phyloP scores from a whole-genome alignment of 2,888 invertebrate genomes.

The Tenthredo scrophulariae region DNA sequence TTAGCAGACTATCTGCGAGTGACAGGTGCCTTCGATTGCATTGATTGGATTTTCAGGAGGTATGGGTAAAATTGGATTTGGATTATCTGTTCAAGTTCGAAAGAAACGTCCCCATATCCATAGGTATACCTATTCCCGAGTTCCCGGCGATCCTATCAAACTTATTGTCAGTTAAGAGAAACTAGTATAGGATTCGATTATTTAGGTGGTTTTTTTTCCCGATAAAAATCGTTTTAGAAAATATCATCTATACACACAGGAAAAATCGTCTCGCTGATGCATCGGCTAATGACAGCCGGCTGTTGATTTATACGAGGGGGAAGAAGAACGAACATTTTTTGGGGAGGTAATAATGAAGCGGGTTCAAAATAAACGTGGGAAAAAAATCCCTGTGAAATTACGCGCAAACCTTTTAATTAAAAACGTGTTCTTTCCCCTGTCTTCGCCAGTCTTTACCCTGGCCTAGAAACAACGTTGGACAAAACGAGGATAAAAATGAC shows the following conservation, averaged over 20 bases:
- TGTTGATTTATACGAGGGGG: neutral
- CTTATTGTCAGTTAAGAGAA: neutral
- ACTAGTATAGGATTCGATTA: neutral
- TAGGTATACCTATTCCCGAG: neutral
- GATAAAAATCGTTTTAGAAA: neutral
- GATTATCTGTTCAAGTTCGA: slow-evolving; percentile 56
- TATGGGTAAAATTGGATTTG: slow-evolving; percentile 65
- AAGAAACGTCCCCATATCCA: slow-evolving; percentile 23
- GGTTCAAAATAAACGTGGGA: neutral
- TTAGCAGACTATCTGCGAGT: slow-evolving; percentile 69
- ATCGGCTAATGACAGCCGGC: neutral
- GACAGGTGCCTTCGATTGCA: slow-evolving; percentile 68
- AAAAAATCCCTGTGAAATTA: neutral
- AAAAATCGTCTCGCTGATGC: neutral
- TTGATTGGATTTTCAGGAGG: slow-evolving; percentile 69
- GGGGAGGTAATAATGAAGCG: neutral
- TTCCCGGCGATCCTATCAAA: neutral
- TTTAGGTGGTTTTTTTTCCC: neutral
- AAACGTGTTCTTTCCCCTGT: slow-evolving; percentile 22
- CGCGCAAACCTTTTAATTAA: slow-evolving; percentile 17
- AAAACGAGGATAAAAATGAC: neutral
- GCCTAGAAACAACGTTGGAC: neutral
- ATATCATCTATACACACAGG: neutral
- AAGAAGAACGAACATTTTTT: neutral
- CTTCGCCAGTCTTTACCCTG: neutral